These are phyloP conservation scores for Danionella dracula DNA, from an alignment of 2,797 vertebrate genomes.

Conservation along the genomic window DNA sequence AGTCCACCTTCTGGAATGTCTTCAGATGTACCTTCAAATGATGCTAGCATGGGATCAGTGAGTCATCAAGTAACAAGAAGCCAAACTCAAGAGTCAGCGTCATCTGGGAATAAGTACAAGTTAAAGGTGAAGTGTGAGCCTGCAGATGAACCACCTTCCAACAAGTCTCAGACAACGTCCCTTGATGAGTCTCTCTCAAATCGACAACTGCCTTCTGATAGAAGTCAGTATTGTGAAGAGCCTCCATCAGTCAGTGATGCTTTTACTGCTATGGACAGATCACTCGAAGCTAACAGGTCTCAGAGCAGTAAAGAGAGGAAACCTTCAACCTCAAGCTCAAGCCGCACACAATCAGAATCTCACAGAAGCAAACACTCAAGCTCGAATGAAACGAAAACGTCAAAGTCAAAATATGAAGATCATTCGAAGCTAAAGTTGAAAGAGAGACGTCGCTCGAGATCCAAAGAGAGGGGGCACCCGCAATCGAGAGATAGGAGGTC, in stretches of 20 bases:
- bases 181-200: constrained; percentile 50
- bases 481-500: constrained; percentile 61
- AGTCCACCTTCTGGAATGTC: neutral
- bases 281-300: constrained; percentile 52
- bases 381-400: constrained; percentile 43
- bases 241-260: constrained; percentile 64
- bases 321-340: constrained; percentile 55
- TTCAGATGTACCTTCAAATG: neutral
- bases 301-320: constrained; percentile 56
- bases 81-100: constrained; percentile 46
- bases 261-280: constrained; percentile 57
- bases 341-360: constrained; percentile 42
- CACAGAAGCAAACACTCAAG: constrained; percentile 37
- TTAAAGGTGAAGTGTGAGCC: constrained; percentile 50
- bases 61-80: neutral
- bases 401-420: constrained; percentile 55
- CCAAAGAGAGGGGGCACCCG: constrained; percentile 63
- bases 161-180: constrained; percentile 55
- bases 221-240: constrained; percentile 51
- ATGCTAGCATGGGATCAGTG: neutral
- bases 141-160: constrained; percentile 35
- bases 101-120: constrained; percentile 58
- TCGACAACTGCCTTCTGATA: constrained; percentile 54
- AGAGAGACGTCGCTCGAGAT: constrained; percentile 62
- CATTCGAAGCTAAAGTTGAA: constrained; percentile 52